Base-by-base conservation (phyloP, 2,797 vertebrate genomes). In the Phoxinus dragarum region DNA sequence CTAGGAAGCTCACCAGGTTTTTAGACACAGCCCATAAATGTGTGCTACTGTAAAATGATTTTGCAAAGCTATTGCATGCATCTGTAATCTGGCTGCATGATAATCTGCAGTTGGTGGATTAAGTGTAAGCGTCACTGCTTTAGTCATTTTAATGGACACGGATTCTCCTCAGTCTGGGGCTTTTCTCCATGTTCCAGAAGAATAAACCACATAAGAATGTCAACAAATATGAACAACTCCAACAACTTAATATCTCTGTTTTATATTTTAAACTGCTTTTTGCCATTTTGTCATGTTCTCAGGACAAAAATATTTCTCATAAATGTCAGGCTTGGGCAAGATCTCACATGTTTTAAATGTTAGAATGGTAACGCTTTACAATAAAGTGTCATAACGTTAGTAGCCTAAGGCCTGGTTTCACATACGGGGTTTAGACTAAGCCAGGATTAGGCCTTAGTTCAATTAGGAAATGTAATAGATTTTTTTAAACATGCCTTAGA, bases 71-170 rank as follows among this genome's bases (percentile, higher is more conserved):
- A 75, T 75, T 79, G 71, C 67, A 49, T 81, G 64, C 76, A 56
- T 81, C 72, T 84, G 27, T 84, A 84, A 84, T 84, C 75, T 84
- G 77, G 27, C 27, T 21, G 78, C 34, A 21, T 61, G 38, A 80
- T 88, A 86, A 84, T 86, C 88, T 81, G 84, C 84, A 69, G 8
- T 12, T 71, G 64, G 56, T 47, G 34, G 81, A 84, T 84, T 84
- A 88, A 68, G 54, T 80, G 54, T 21, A 44, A 68, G 23, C 23
- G 61, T 72, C 84, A 78, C 44, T 47, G 71, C 54, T 80, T 74
- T 54, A 73, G 81, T 84, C 34, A 56, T 74, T 80, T 73, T 56
- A 75, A 49, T 64, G 69, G 49, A 64, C 78, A 40, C 11, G 81
- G 82, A 54, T 74, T 84, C 69, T 72, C 69, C 76, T 61, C 59